Evolutionary conservation across 2,113 vertebrate genomes (phyloP).

Genomic region (Ophiodon elongatus): DNA sequence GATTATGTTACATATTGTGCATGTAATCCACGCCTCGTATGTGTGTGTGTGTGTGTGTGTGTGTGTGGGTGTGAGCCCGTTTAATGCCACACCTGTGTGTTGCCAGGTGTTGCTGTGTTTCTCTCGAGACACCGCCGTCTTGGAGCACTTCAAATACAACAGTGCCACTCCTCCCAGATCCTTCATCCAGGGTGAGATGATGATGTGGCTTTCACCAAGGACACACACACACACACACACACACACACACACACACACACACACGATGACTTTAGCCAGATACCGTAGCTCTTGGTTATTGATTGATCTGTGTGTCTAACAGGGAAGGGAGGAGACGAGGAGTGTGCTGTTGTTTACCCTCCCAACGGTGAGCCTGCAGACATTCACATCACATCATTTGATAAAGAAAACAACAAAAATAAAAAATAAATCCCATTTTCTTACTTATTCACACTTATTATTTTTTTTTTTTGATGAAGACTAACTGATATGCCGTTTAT

Average conservation of each 20-base stretch:
- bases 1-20: neutral
- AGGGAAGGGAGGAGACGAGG: constrained; percentile 92
- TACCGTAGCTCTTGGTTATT: neutral
- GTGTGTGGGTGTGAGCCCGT: neutral
- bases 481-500: neutral
- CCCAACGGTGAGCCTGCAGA: constrained; percentile 91
- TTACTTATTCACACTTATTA: neutral
- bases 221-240: neutral
- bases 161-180: constrained; percentile 96
- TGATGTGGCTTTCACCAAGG: neutral
- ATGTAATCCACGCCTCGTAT: neutral
- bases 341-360: constrained; percentile 94
- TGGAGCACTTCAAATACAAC: constrained; percentile 94
- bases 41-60: neutral
- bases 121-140: constrained; percentile 93
- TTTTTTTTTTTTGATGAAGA: neutral
- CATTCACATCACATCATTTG: neutral
- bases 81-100: constrained; percentile 24
- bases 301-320: constrained; percentile 11
- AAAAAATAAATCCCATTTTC: neutral
- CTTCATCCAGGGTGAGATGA: constrained; percentile 90
- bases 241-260: neutral
- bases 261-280: neutral
- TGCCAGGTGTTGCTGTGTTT: constrained; percentile 95
- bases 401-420: neutral